These are phyloP conservation scores for Bombyx huttoni DNA, from an alignment of 2,888 invertebrate species.

Conservation along the genomic window DNA sequence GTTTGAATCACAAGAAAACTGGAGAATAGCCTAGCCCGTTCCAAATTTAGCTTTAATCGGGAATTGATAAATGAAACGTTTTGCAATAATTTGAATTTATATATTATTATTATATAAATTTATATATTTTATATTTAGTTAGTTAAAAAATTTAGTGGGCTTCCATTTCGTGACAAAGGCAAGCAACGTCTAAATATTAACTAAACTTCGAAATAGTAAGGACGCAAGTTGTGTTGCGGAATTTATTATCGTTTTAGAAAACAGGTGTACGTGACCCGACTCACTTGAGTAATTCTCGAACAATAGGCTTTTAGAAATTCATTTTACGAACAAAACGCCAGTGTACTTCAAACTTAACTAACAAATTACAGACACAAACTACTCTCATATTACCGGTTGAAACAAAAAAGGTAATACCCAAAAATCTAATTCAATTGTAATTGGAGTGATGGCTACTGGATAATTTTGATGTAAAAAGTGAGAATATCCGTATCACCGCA, in stretches of 20 bases:
- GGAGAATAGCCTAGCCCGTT: no score
- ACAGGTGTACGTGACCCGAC: constrained; percentile 42
- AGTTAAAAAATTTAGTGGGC: no score
- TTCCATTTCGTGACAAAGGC: neutral
- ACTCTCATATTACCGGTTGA: constrained; percentile 22
- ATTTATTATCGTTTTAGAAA: constrained; percentile 20
- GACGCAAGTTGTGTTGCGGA: neutral
- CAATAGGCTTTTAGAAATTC: constrained; percentile 36
- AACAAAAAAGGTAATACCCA: constrained; percentile 20
- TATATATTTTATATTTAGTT: no score
- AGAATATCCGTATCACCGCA: constrained; percentile 59
- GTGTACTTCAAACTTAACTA: constrained; percentile 20
- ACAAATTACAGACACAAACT: constrained; percentile 14
- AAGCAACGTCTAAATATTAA: neutral
- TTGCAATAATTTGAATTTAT: no score
- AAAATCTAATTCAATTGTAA: constrained; percentile 34
- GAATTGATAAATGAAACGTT: no score
- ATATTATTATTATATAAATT: no score
- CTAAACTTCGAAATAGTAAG: neutral
- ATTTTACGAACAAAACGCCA: constrained; percentile 23
- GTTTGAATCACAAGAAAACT: no score
- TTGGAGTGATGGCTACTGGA: constrained; percentile 23
- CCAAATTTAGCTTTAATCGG: no score
- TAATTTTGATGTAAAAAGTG: constrained; percentile 35
- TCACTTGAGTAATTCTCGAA: constrained; percentile 39